phyloP scores from a whole-genome alignment of 2,888 invertebrate species.

The Dysmachus trigonus region DNA sequence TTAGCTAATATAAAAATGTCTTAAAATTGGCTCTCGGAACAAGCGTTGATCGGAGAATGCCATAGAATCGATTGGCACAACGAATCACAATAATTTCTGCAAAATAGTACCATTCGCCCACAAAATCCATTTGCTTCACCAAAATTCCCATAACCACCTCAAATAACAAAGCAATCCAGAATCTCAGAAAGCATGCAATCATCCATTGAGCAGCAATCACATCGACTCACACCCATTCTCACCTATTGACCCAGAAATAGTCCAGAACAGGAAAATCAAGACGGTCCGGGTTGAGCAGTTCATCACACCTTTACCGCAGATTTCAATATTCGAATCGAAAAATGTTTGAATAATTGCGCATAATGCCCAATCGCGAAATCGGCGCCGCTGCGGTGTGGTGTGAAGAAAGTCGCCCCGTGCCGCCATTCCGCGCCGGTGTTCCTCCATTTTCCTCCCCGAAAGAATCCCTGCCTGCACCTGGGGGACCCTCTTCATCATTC shows the following conservation, averaged over 20 bases:
- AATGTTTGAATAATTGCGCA: constrained; percentile 26
- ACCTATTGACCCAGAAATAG: constrained; percentile 48
- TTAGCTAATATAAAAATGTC: too few relatives aligned
- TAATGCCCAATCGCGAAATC: constrained; percentile 23
- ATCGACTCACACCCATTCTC: constrained; percentile 35
- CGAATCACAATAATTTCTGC: background rate
- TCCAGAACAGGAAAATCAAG: constrained; percentile 10
- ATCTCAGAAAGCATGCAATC: background rate
- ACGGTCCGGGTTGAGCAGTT: background rate
- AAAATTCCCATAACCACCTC: background rate
- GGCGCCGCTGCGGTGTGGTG: background rate
- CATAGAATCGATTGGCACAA: too few relatives aligned
- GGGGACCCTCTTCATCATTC: background rate
- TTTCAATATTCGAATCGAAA: constrained; percentile 43
- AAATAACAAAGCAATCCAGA: background rate
- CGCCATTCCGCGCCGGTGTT: background rate
- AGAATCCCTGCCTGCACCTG: background rate
- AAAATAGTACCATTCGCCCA: background rate
- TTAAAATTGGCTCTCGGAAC: too few relatives aligned
- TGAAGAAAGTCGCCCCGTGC: background rate
- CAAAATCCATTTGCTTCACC: background rate
- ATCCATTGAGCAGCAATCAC: background rate
- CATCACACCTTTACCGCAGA: constrained; percentile 49
- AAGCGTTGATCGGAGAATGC: too few relatives aligned
- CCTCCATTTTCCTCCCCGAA: background rate